A percentile compares a stretch with the other conserved stretches of the same genome.
Conservation (phyloP, 2,888 invertebrate species). For the Apotomis turbidana region DNA sequence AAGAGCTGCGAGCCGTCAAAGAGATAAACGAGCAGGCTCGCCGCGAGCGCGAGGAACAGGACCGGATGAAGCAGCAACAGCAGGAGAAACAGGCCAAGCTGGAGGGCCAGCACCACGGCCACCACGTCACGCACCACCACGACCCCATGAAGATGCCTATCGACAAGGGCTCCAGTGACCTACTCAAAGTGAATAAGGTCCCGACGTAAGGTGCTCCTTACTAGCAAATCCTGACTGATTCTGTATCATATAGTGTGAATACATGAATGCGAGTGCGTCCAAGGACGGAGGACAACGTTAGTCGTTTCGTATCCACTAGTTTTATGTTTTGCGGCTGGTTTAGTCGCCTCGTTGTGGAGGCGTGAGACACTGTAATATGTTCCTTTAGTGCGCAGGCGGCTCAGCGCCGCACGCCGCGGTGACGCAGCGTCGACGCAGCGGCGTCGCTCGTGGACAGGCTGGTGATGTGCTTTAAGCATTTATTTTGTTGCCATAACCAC, state of each 20-base stretch:
- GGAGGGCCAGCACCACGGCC: constrained; percentile 88
- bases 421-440: constrained; percentile 43
- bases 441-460: constrained; percentile 74
- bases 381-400: constrained; percentile 78
- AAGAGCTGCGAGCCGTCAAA: constrained; percentile 96
- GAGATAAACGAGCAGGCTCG: constrained; percentile 97
- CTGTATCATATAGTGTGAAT: constrained; percentile 83
- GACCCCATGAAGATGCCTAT: constrained; percentile 89
- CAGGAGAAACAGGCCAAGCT: constrained; percentile 93
- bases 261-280: constrained; percentile 75
- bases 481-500: constrained; percentile 85
- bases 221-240: constrained; percentile 79
- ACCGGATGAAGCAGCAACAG: constrained; percentile 95
- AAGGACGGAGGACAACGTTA: constrained; percentile 73
- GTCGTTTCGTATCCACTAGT: constrained; percentile 82
- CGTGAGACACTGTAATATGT: constrained; percentile 76
- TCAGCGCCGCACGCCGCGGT: constrained; percentile 6
- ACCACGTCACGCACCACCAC: constrained; percentile 88
- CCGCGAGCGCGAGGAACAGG: constrained; percentile 95
- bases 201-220: constrained; percentile 86
- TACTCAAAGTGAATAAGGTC: constrained; percentile 91
- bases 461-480: constrained; percentile 85
- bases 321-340: constrained; percentile 79
- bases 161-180: constrained; percentile 89
- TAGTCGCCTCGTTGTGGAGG: constrained; percentile 71